Evolutionary conservation across 2,797 vertebrate species (phyloP), one percentile per base, ranked within the genome.

Genomic region (Gadopsis bispinosus): DNA sequence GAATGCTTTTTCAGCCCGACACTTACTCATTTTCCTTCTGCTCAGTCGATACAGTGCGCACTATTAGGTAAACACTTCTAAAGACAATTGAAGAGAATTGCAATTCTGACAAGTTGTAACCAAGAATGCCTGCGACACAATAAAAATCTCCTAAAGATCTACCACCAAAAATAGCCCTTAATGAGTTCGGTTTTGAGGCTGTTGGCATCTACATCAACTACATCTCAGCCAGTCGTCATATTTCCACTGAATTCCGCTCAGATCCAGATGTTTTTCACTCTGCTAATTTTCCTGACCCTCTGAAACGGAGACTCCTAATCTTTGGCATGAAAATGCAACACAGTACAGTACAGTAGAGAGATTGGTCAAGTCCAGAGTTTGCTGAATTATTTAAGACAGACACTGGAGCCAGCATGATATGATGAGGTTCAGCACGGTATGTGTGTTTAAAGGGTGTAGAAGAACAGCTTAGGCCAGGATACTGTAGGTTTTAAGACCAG

Each of bases 1-100:
- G 35, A 50, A 73, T 19, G 59, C 63, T 83, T 77, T 63, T 39
- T 76, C 79, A 80, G 61, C 20, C 69, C 66, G 71, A 79, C 73
- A 66, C 35, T 60, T 66, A 56, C 73, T 79, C 33, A 74, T 82
- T 68, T 54, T 41, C 33, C 7, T n/a, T 35, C 35, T 22, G 55
- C 51, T 68, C 63, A 39, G 35, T 69, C 71, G 10, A 67, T 61
- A 50, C 51, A 11, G 37, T 5, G 37, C 14, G 9, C 43, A 4
- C 20, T 17, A 20, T 48, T 13, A 51, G 29, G 26, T 43, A 35
- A 66, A 66, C 47, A 10, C 53, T 3, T 4, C 43, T 4, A 17
- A 39, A 41, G 59, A 51, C 43, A 26, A 26, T 26, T 26, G 26
- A 26, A 26, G 26, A 26, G 26, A 26, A 26, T 26, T 26, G 35